phyloP scores from a whole-genome alignment of 2,113 vertebrate genomes.

The Mola mola region DNA sequence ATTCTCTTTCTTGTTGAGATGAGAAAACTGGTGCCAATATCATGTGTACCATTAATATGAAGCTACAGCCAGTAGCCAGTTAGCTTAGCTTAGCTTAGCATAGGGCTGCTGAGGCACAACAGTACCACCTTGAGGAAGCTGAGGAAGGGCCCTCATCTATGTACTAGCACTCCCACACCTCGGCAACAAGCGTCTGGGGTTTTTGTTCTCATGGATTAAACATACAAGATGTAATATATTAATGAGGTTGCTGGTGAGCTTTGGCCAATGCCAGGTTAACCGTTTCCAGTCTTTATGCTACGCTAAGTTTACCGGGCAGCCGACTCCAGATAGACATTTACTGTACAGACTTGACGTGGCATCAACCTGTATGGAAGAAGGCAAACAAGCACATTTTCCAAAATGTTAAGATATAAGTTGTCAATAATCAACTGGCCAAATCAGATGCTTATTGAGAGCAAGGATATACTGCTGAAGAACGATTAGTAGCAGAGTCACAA shows the following conservation, averaged over 20 bases:
- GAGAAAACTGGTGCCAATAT: neutral
- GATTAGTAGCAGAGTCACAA: conserved; percentile 15
- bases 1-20: neutral
- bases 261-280: too few relatives aligned
- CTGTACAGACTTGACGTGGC: neutral
- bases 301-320: too few relatives aligned
- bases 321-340: neutral
- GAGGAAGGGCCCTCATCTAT: too few relatives aligned
- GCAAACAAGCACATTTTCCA: neutral
- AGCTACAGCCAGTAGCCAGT: neutral
- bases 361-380: neutral
- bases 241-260: too few relatives aligned
- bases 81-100: neutral
- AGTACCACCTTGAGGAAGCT: too few relatives aligned
- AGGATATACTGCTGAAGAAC: conserved; percentile 1
- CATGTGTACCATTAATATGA: neutral
- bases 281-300: too few relatives aligned
- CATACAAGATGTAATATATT: too few relatives aligned
- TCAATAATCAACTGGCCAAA: neutral
- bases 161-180: too few relatives aligned
- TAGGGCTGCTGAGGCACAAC: too few relatives aligned
- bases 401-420: neutral
- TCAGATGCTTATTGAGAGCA: neutral
- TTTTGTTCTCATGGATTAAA: too few relatives aligned
- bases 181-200: too few relatives aligned